Conservation (phyloP, 1,140 invertebrate genomes). For the Hylyphantes graminicola region DNA sequence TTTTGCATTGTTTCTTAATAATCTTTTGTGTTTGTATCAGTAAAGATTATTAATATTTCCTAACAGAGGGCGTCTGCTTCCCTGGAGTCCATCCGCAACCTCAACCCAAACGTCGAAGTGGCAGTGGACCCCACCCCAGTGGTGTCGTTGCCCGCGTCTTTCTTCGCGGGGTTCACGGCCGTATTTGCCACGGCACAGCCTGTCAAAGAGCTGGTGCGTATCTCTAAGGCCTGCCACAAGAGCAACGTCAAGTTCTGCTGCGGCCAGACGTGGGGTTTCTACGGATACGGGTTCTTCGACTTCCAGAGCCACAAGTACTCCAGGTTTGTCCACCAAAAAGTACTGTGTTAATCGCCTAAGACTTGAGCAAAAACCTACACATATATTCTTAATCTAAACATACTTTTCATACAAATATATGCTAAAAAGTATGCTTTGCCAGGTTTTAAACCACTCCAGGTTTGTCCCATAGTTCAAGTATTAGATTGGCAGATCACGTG, state of each 20-base stretch:
- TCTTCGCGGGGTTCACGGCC: constrained; percentile 75
- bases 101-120: constrained; percentile 95
- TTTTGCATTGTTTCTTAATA: too few species aligned
- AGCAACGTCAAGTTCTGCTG: constrained; percentile 86
- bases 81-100: constrained; percentile 77
- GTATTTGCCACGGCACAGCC: constrained; percentile 83
- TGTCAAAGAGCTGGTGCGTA: constrained; percentile 76
- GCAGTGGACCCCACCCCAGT: constrained; percentile 75
- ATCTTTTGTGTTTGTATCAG: not conserved
- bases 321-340: constrained; percentile 75
- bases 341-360: not conserved
- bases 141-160: constrained; percentile 73
- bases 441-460: too few species aligned
- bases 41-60: constrained; percentile 54
- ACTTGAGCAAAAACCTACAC: too few species aligned
- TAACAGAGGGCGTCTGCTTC: constrained; percentile 86
- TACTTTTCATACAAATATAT: too few species aligned
- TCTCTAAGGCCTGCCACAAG: constrained; percentile 84
- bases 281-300: constrained; percentile 92
- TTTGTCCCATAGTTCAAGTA: too few species aligned
- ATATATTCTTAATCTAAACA: too few species aligned
- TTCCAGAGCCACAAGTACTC: constrained; percentile 84
- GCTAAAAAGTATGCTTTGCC: too few species aligned
- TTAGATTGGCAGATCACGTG: too few species aligned
- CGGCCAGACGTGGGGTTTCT: constrained; percentile 92